Base-by-base conservation (phyloP, 2,888 invertebrate genomes). In the Tinea semifulvella region DNA sequence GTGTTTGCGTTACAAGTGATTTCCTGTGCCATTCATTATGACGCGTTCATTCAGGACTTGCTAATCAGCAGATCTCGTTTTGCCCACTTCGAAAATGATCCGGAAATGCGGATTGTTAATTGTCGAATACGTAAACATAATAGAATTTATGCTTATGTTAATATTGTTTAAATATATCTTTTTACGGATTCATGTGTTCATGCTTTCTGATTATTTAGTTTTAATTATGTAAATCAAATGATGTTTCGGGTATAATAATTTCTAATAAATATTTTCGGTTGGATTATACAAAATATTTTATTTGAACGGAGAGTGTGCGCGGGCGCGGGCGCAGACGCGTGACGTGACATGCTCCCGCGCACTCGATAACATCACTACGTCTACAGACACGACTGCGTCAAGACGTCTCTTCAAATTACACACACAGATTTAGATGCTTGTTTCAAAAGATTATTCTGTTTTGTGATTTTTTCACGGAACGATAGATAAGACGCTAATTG, bases 1-100 rank as follows among this genome's bases (percentile, higher is more conserved):
- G 60, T 62, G 51, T 43, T 42, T 31, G 44, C 45, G 47, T 47
- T 47, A 47, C 47, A 47, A 47, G 47, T 46, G 49, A 58, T 57
- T 70, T 75, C 75, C 75, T 66, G 67, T 46, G 58, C 56, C 66
- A 71, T 51, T 53, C 54, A 47, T 56, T 54, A 56, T 57, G 53
- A 53, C 43, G 20, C 25, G 47, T 42, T 45, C 55, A 58, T 63
- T 65, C 64, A 56, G 53, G 51, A 53, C 55, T 60, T 56, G 47
- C 42, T 49, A 43, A 47, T 48, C 60, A 65, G 49, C 53, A 53
- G 56, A 63, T 61, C 62, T 61, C 52, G 43, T n/a, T 31, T 19
- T 31, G 39, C 42, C 25, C 26, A 26, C 26, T 43, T 43, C 43
- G 31, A 43, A 42, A 55, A 53, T 53, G 52, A 53, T 56, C 55